Percentiles rank a stretch among this genome's conserved stretches.
phyloP scores from a whole-genome alignment of 2,888 invertebrate species.

The Morinoia aosen region DNA sequence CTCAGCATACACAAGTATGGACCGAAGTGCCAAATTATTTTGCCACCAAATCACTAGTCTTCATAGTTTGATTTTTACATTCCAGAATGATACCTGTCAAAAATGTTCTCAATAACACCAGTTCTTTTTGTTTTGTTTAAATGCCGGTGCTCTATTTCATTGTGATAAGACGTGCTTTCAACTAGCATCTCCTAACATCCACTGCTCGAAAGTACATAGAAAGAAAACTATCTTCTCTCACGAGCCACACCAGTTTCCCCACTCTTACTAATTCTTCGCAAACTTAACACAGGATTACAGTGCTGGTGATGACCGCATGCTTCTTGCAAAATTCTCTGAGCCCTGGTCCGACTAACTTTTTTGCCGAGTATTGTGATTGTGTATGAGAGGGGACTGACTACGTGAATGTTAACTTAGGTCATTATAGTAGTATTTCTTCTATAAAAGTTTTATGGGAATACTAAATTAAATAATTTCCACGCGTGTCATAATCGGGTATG shows the following conservation, averaged over 20 bases:
- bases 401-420: no score
- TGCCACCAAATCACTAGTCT: background rate
- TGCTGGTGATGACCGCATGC: background rate
- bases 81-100: background rate
- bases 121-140: no score
- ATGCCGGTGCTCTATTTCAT: background rate
- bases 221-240: background rate
- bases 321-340: background rate
- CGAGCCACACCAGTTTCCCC: no score
- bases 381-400: no score
- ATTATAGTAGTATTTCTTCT: no score
- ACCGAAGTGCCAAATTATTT: background rate
- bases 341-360: no score
- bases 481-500: no score
- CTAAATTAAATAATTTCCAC: no score
- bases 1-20: slow-evolving; percentile 76
- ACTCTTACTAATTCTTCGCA: background rate
- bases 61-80: background rate
- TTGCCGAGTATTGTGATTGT: no score
- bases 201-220: background rate
- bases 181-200: background rate
- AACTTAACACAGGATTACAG: background rate
- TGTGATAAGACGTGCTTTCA: background rate
- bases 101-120: background rate
- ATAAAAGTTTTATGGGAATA: no score